Conservation (phyloP, 2,797 vertebrate species). For the Lagorchestes hirsutus region DNA sequence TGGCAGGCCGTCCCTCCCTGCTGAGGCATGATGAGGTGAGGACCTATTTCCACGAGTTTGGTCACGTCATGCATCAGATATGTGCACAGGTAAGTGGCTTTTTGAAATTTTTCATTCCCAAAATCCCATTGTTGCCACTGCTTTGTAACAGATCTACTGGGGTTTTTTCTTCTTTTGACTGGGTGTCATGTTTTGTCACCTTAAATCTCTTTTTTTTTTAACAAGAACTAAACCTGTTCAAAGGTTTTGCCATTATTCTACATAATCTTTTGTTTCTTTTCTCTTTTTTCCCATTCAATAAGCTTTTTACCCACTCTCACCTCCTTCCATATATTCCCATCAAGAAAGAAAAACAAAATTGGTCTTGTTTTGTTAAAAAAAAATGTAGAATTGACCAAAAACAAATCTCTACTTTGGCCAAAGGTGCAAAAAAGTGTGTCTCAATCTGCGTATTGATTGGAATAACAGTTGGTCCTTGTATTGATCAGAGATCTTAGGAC, state of each 20-base stretch:
- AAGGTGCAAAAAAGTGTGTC: background rate
- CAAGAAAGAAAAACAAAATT: background rate
- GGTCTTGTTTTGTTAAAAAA: background rate
- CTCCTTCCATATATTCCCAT: background rate
- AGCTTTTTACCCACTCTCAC: background rate
- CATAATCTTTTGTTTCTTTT: background rate
- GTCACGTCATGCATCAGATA: constrained; percentile 97
- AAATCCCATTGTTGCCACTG: background rate
- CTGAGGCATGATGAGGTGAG: constrained; percentile 96
- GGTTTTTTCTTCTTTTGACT: too few relatives aligned
- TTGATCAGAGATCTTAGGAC: background rate
- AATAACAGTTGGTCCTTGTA: background rate
- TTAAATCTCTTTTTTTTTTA: background rate
- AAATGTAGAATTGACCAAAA: background rate
- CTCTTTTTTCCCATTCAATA: background rate
- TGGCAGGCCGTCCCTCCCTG: constrained; percentile 88
- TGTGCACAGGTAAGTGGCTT: constrained; percentile 91
- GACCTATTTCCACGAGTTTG: constrained; percentile 98
- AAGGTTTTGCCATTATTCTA: constrained; percentile 20
- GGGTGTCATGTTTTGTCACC: background rate
- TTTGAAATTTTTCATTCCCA: background rate
- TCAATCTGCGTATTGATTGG: background rate
- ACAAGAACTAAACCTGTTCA: constrained; percentile 22
- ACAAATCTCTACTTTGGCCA: background rate
- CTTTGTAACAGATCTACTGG: background rate